phyloP scores from a whole-genome alignment of 2,888 invertebrate species.

The Dolomedes plantarius region DNA sequence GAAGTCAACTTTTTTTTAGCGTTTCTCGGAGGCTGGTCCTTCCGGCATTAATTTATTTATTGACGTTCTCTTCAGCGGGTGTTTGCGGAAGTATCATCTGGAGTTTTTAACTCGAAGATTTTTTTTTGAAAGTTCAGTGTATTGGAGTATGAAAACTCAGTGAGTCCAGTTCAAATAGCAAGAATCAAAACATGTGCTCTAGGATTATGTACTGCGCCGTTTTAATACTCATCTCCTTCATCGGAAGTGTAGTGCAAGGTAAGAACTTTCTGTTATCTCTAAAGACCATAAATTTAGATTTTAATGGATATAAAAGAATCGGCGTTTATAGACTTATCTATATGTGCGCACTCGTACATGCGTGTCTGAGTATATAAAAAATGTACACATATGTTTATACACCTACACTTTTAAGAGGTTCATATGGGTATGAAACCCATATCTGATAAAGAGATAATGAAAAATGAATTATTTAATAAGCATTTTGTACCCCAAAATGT shows the following conservation, averaged over 20 bases:
- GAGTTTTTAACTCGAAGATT: neutral
- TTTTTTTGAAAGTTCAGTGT: neutral
- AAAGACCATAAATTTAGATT: too few relatives aligned
- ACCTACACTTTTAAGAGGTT: too few relatives aligned
- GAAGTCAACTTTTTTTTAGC: neutral
- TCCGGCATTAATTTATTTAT: neutral
- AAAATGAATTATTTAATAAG: too few relatives aligned
- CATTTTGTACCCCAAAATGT: too few relatives aligned
- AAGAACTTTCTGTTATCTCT: constrained; percentile 1
- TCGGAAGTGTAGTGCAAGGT: neutral
- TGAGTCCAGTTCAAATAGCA: neutral
- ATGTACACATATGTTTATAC: too few relatives aligned
- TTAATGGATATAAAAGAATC: too few relatives aligned
- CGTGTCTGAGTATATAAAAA: too few relatives aligned
- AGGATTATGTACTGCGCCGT: constrained; percentile 46
- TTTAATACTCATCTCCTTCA: neutral
- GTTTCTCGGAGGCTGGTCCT: constrained; percentile 4
- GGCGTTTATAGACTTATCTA: too few relatives aligned
- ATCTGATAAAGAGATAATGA: too few relatives aligned
- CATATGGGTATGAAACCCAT: too few relatives aligned
- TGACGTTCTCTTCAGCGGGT: neutral
- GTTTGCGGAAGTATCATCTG: neutral
- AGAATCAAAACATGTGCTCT: constrained; percentile 12
- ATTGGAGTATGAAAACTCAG: neutral
- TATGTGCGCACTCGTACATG: too few relatives aligned